phyloP scores from a whole-genome alignment of 92 coral and sea anemone genomes.

The Pocillopora meandrina region DNA sequence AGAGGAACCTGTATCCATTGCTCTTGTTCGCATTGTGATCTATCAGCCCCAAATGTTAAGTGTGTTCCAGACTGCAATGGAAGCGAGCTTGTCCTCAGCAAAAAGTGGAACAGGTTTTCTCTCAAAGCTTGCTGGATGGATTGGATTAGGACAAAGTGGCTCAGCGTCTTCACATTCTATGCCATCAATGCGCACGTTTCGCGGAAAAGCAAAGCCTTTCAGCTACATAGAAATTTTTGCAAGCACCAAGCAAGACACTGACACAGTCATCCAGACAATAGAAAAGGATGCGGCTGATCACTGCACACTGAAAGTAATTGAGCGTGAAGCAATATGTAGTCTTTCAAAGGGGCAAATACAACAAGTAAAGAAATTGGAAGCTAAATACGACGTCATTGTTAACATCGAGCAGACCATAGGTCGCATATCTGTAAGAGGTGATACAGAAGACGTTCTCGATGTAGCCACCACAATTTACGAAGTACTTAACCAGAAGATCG shows the following conservation, averaged over 20 bases:
- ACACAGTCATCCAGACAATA: conserved; percentile 37
- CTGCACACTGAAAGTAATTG: conserved; percentile 51
- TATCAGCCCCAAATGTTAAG: conserved; percentile 56
- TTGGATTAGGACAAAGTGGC: conserved; percentile 27
- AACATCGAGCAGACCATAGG: conserved; percentile 33
- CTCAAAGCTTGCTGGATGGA: conserved; percentile 23
- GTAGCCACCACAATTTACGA: conserved; percentile 27
- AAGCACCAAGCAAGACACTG: conserved; percentile 38
- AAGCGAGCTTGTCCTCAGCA: conserved; percentile 20
- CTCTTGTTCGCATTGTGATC: conserved; percentile 65
- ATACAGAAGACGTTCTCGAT: conserved; percentile 50
- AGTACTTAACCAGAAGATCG: conserved; percentile 40
- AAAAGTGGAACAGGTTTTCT: conserved; percentile 5
- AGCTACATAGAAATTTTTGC: conserved; percentile 48
- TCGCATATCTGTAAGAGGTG: conserved; percentile 60
- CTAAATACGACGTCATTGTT: conserved; percentile 21
- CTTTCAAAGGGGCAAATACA: conserved; percentile 48
- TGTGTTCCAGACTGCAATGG: conserved; percentile 56
- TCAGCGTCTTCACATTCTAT: background rate
- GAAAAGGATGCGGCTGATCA: conserved; percentile 39
- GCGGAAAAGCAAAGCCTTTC: background rate
- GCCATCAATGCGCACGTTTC: background rate
- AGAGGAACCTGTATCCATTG: conserved; percentile 35
- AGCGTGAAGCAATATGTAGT: conserved; percentile 52
- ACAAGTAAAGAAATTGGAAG: conserved; percentile 39